These are phyloP conservation scores for Caprella mutica DNA, from an alignment of 2,888 invertebrate genomes.

Conservation along the genomic window DNA sequence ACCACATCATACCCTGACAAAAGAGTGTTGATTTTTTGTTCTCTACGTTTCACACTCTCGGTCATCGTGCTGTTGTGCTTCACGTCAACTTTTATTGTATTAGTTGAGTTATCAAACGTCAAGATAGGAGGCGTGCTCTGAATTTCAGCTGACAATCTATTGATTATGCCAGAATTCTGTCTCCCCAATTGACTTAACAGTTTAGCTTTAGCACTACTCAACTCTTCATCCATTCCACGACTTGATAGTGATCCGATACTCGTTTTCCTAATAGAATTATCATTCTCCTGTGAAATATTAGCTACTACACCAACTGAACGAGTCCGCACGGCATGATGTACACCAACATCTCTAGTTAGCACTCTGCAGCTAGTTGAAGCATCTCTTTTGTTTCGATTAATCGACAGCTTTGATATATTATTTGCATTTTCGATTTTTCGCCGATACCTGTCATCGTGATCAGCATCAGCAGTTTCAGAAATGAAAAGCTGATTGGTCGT, in stretches of 20 bases:
- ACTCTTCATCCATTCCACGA: slow-evolving; percentile 11
- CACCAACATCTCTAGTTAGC: slow-evolving; percentile 30
- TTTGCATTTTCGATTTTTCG: slow-evolving; percentile 7
- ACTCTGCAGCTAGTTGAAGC: slow-evolving; percentile 29
- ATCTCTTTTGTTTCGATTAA: slow-evolving; percentile 17
- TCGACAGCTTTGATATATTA: too few relatives aligned
- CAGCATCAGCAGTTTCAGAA: not conserved
- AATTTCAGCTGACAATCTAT: slow-evolving; percentile 24
- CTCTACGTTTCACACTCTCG: slow-evolving; percentile 14
- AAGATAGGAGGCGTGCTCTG: slow-evolving; percentile 30
- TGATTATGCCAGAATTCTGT: slow-evolving; percentile 30
- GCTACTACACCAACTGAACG: slow-evolving; percentile 27
- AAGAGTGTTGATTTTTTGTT: slow-evolving; percentile 13
- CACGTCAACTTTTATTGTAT: slow-evolving; percentile 24
- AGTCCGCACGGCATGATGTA: slow-evolving; percentile 21
- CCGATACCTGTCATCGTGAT: not conserved
- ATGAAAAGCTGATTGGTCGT: slow-evolving; percentile 4
- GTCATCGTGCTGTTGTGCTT: slow-evolving; percentile 13
- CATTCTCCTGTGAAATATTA: slow-evolving; percentile 2
- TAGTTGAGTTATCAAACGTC: slow-evolving; percentile 35
- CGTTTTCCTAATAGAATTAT: not conserved
- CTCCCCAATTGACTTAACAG: slow-evolving; percentile 25
- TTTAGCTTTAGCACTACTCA: slow-evolving; percentile 11
- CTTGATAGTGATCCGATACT: slow-evolving; percentile 12
- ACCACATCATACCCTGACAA: slow-evolving; percentile 10